Evolutionary conservation across 2,113 vertebrate genomes (phyloP), one percentile per base, ranked within the genome.

Genomic region (Gadus chalcogrammus): DNA sequence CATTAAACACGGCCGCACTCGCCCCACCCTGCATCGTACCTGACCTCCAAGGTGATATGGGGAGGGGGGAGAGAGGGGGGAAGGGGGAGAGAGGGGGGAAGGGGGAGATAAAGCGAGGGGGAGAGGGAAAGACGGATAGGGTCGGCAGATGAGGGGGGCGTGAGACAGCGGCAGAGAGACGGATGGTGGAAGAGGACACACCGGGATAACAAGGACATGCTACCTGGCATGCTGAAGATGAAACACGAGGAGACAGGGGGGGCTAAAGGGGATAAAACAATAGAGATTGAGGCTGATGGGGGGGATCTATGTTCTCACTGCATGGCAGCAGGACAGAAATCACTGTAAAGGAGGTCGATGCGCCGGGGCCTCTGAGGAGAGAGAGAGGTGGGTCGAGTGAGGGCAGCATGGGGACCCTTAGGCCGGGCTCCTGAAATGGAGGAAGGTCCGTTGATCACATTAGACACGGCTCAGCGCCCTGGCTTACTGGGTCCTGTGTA

Each of bases 1-100:
- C 90, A 91, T 91, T 88, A 91, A 88, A 89, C 88, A 88, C 67
- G 69, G 86, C 76, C 82, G 28, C 87, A 82, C 82, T 89, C 78
- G 83, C 81, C 84, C 81, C 82, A 72, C 79, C 82, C 78, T 64
- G 81, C 77, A 84, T 85, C 83, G 79, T 83, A 79, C 75, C 83
- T 87, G 88, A 89, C 86, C 88, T 89, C 84, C 85, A 83, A 70
- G 65, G 73, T 72, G 72, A 76, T 84, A 72, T 65, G 74, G 79
- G 76, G 71, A 15, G 58, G 65, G 76, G 85, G 73, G 67, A 72
- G 79, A 66, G 12, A 11, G 42, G 12, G 12, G 42, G 42, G 12
- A 11, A 48, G 42, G 42, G 12, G 42, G 42, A 48, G 42, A 9
- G 1, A 1, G 42, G 11, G 42, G 42, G 42, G 11, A 9, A 48